Conservation (phyloP, 2,113 vertebrate genomes). For the Channa maculata region DNA sequence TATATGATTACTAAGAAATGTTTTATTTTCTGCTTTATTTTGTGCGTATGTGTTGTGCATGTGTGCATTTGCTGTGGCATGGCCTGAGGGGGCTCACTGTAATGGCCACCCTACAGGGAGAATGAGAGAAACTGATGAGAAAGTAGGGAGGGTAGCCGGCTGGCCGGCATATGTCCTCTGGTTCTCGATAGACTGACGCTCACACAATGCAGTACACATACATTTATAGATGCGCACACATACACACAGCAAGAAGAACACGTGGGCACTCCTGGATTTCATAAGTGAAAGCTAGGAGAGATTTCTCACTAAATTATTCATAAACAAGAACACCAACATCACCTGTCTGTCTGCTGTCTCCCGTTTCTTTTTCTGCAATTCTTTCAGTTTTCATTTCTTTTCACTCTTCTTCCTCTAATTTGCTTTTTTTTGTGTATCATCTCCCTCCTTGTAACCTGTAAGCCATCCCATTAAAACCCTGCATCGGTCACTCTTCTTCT, state of each 20-base stretch:
- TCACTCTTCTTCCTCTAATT: not conserved
- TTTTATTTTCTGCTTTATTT: conserved; percentile 27
- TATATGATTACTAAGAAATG: conserved; percentile 19
- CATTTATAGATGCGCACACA: not conserved
- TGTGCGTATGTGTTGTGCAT: conserved; percentile 6
- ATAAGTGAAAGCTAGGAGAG: not conserved
- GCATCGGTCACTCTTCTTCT: not conserved
- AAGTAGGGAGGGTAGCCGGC: conserved; percentile 54
- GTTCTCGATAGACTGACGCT: conserved; percentile 56
- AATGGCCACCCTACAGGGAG: conserved; percentile 69
- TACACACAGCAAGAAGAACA: conserved; percentile 15
- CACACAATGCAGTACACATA: conserved; percentile 19
- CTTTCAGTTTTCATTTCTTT: conserved; percentile 9
- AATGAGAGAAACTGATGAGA: conserved; percentile 68
- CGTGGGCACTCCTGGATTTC: conserved; percentile 34
- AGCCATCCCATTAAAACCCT: conserved; percentile 1
- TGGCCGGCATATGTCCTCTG: conserved; percentile 67
- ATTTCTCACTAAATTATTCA: conserved; percentile 47
- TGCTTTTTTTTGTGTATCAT: not conserved
- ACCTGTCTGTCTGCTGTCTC: not conserved
- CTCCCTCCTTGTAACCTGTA: not conserved
- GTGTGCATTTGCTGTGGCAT: conserved; percentile 33
- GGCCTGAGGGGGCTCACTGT: conserved; percentile 64
- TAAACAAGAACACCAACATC: conserved; percentile 34
- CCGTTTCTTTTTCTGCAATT: not conserved